These are phyloP conservation scores for Hipparchia semele DNA, from an alignment of 2,888 invertebrate genomes.

Conservation along the genomic window DNA sequence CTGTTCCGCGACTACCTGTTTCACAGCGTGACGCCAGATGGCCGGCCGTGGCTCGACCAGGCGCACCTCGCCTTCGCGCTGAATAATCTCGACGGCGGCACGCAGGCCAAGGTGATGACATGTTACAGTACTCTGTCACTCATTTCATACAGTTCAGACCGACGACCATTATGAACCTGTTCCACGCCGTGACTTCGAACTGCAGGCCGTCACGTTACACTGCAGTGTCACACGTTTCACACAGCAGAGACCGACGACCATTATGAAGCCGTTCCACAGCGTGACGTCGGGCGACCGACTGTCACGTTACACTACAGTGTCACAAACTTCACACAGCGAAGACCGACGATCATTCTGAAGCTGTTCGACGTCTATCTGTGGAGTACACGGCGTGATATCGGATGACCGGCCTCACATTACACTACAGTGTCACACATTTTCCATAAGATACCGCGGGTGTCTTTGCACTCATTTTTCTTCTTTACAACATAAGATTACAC, in stretches of 20 bases:
- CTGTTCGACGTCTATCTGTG: slow-evolving; percentile 96
- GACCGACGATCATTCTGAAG: slow-evolving; percentile 98
- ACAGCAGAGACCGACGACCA: background rate
- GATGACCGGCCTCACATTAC: slow-evolving; percentile 87
- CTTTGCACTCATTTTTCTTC: no score
- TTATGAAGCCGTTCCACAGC: slow-evolving; percentile 97
- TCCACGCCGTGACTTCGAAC: slow-evolving; percentile 97
- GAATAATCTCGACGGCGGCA: slow-evolving; percentile 95
- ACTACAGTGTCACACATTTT: background rate
- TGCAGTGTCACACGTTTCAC: background rate
- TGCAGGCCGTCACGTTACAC: slow-evolving; percentile 77
- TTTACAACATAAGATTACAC: no score
- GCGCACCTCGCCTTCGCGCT: slow-evolving; percentile 96
- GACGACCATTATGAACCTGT: slow-evolving; percentile 76
- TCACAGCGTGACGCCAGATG: slow-evolving; percentile 96
- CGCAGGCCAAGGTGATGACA: slow-evolving; percentile 86
- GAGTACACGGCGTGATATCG: slow-evolving; percentile 95
- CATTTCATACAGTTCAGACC: background rate
- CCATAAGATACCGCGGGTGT: no score
- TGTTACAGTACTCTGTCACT: background rate
- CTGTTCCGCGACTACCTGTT: slow-evolving; percentile 98
- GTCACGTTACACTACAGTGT: no score
- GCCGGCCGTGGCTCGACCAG: slow-evolving; percentile 98
- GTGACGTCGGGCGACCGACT: slow-evolving; percentile 50
- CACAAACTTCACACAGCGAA: slow-evolving; percentile 86